These are phyloP conservation scores for Mus minutoides DNA, from an alignment of 2,797 vertebrate genomes.

Conservation along the genomic window DNA sequence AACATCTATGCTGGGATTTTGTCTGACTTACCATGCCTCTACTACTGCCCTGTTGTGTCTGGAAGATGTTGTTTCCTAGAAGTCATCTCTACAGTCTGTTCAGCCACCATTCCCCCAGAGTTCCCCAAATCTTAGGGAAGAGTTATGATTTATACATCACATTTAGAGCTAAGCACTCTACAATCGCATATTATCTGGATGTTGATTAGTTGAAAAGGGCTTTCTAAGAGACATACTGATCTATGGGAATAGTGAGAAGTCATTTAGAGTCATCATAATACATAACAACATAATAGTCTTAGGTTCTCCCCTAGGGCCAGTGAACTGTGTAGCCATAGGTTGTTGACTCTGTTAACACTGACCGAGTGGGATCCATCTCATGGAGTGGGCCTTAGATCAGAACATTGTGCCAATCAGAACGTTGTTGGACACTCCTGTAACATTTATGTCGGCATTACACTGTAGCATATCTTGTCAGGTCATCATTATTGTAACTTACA, in stretches of 20 bases:
- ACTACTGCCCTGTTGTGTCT: neutral
- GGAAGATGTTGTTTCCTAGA: neutral
- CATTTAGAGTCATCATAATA: neutral
- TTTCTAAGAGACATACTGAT: neutral
- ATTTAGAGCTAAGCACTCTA: neutral
- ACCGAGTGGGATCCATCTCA: neutral
- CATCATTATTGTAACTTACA: neutral
- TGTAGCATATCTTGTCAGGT: neutral
- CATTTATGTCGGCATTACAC: neutral
- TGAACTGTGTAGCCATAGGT: no score
- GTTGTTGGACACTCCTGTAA: no score
- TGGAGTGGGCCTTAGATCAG: neutral
- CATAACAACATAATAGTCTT: neutral
- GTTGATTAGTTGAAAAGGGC: neutral
- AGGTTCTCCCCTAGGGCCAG: neutral
- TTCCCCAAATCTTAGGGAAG: neutral
- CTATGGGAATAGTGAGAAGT: neutral
- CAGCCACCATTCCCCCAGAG: neutral
- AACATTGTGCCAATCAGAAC: neutral
- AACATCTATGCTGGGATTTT: neutral
- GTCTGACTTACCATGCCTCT: neutral
- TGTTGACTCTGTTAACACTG: neutral
- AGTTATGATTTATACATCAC: neutral
- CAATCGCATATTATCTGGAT: neutral
- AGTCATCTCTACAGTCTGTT: neutral